Percentiles rank a stretch among this genome's conserved stretches.
phyloP scores from a whole-genome alignment of 2,797 vertebrate species.

The Yasuhikotakia modesta region DNA sequence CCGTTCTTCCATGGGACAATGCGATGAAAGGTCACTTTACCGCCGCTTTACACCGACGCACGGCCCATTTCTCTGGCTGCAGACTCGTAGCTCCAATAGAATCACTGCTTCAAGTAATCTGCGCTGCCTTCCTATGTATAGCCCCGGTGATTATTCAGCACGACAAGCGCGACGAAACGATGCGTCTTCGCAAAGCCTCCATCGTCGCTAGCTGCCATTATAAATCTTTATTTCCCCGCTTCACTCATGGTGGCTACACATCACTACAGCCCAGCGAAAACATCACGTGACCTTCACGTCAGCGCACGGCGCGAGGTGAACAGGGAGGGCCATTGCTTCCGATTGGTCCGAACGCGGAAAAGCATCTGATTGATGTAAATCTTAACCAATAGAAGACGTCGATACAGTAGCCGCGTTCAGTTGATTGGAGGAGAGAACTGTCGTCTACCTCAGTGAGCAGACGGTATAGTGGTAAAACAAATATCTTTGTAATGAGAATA shows the following conservation, averaged over 20 bases:
- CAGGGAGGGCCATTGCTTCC: constrained; percentile 35
- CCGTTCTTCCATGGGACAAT: constrained; percentile 59
- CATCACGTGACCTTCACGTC: constrained; percentile 73
- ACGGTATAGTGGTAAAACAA: constrained; percentile 41
- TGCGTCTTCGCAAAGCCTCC: constrained; percentile 49
- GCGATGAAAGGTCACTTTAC: constrained; percentile 65
- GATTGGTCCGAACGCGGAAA: constrained; percentile 21
- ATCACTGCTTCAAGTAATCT: constrained; percentile 49
- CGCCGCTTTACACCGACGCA: constrained; percentile 55
- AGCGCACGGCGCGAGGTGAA: constrained; percentile 52
- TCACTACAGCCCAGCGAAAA: constrained; percentile 75
- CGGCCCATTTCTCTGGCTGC: constrained; percentile 57
- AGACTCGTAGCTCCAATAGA: constrained; percentile 42
- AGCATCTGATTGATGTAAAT: constrained; percentile 20
- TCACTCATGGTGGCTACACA: constrained; percentile 67
- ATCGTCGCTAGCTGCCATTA: constrained; percentile 55
- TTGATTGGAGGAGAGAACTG: constrained; percentile 37
- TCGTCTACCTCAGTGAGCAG: constrained; percentile 47
- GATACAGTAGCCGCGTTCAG: background rate
- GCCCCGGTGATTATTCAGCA: constrained; percentile 39
- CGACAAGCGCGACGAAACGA: constrained; percentile 49
- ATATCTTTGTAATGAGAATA: constrained; percentile 50
- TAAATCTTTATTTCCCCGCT: constrained; percentile 61
- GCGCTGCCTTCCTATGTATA: constrained; percentile 36
- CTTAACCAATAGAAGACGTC: constrained; percentile 26